Evolutionary conservation across 2,797 vertebrate species (phyloP).

Genomic region (Paratrypauchen microcephalus): DNA sequence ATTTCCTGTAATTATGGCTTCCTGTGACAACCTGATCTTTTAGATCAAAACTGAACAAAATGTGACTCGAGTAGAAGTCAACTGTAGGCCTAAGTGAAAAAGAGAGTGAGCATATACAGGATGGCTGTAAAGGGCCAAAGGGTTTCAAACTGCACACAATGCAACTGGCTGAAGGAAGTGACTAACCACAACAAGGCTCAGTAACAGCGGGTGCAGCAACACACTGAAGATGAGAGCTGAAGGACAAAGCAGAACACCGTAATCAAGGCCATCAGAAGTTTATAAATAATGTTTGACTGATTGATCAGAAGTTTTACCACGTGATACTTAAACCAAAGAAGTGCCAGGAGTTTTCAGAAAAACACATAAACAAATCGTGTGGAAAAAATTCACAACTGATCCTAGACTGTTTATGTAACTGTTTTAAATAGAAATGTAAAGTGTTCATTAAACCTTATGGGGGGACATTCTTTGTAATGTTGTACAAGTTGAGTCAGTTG

Average conservation of each 20-base stretch:
- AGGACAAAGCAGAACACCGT: not conserved
- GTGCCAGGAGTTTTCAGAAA: no score
- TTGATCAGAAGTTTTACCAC: not conserved
- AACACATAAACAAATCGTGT: not conserved
- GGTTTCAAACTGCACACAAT: not conserved
- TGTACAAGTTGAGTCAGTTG: no score
- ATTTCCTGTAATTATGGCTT: constrained; percentile 60
- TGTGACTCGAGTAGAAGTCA: no score
- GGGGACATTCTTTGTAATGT: no score
- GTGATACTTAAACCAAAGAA: no score
- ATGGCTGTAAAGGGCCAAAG: not conserved
- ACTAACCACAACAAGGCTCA: constrained; percentile 44
- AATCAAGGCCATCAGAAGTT: not conserved
- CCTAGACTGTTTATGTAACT: not conserved
- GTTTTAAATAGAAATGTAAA: not conserved
- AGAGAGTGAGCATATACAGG: no score
- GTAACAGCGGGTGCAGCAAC: constrained; percentile 9
- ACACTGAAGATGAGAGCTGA: constrained; percentile 22
- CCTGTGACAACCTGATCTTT: constrained; percentile 22
- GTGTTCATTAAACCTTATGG: no score
- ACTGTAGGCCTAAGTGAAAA: no score
- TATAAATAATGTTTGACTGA: no score
- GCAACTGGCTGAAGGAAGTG: constrained; percentile 56
- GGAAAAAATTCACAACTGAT: not conserved
- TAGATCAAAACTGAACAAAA: not conserved